Conservation (phyloP, 1,140 invertebrate genomes). For the Grapholita molesta region DNA sequence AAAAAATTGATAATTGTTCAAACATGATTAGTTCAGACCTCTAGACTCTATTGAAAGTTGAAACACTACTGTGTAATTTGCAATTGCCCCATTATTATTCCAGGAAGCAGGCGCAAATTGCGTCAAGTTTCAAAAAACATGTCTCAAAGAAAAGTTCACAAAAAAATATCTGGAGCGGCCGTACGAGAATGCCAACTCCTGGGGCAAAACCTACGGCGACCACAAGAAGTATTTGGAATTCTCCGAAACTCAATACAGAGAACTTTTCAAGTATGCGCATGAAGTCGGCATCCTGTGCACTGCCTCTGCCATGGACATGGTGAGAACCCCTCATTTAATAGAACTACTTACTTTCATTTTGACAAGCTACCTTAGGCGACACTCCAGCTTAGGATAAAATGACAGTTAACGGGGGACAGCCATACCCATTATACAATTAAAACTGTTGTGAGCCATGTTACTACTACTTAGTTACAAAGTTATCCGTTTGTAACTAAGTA, state of each 20-base stretch:
- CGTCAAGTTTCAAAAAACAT: constrained; percentile 91
- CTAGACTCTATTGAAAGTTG: too few species aligned
- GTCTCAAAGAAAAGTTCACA: constrained; percentile 85
- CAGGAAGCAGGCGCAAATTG: constrained; percentile 87
- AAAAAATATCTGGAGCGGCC: constrained; percentile 79
- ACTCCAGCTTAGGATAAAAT: too few species aligned
- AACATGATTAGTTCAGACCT: too few species aligned
- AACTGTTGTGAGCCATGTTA: too few species aligned
- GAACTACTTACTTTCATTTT: too few species aligned
- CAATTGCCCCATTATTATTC: constrained; percentile 45
- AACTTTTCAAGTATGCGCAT: constrained; percentile 83
- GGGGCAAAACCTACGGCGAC: constrained; percentile 87
- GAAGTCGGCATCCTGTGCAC: constrained; percentile 83
- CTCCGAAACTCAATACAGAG: constrained; percentile 80
- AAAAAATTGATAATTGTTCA: too few species aligned
- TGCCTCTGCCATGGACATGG: constrained; percentile 89
- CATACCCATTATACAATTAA: too few species aligned
- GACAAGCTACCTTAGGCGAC: too few species aligned
- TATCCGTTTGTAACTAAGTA: too few species aligned
- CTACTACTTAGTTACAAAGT: too few species aligned
- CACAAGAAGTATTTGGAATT: constrained; percentile 88
- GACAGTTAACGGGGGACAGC: too few species aligned
- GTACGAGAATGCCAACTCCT: constrained; percentile 83
- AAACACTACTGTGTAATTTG: too few species aligned
- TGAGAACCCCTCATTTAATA: constrained; percentile 50